phyloP scores from a whole-genome alignment of 1,140 invertebrate genomes.

The Campodea augens region DNA sequence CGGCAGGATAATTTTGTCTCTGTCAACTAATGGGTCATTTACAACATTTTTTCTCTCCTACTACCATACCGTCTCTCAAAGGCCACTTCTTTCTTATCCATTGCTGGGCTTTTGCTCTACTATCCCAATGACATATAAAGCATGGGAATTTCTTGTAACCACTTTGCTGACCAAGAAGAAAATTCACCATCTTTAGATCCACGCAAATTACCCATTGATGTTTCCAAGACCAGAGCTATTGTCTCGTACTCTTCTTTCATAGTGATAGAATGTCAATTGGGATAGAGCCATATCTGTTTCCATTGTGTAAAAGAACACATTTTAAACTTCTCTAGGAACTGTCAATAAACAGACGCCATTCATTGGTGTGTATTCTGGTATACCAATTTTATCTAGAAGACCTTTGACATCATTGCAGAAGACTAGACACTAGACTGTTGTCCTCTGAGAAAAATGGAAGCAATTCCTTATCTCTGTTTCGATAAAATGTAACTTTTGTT shows the following conservation, averaged over 20 bases:
- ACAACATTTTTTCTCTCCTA: constrained; percentile 1
- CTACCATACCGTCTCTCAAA: constrained; percentile 10
- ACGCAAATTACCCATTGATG: constrained; percentile 20
- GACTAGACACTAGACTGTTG: too few species aligned
- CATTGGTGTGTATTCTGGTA: constrained; percentile 7
- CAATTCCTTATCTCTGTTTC: constrained; percentile 7
- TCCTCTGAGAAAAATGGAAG: too few species aligned
- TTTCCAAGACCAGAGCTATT: constrained; percentile 18
- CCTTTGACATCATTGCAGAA: neutral
- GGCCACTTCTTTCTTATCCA: constrained; percentile 19
- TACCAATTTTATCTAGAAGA: constrained; percentile 15
- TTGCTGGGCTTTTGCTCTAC: constrained; percentile 19
- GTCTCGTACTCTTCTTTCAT: constrained; percentile 20
- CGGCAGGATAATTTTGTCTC: constrained; percentile 1
- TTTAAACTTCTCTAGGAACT: neutral
- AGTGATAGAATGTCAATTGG: constrained; percentile 18
- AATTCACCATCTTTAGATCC: constrained; percentile 22
- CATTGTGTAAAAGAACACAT: neutral
- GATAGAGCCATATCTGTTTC: constrained; percentile 8
- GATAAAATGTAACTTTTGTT: constrained; percentile 11
- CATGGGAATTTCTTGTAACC: constrained; percentile 26
- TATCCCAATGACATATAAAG: constrained; percentile 26
- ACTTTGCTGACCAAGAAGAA: constrained; percentile 22
- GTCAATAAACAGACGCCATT: neutral
- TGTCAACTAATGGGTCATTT: neutral